These are phyloP conservation scores for Lonchura striata DNA, from an alignment of 2,113 vertebrate species.

Conservation along the genomic window DNA sequence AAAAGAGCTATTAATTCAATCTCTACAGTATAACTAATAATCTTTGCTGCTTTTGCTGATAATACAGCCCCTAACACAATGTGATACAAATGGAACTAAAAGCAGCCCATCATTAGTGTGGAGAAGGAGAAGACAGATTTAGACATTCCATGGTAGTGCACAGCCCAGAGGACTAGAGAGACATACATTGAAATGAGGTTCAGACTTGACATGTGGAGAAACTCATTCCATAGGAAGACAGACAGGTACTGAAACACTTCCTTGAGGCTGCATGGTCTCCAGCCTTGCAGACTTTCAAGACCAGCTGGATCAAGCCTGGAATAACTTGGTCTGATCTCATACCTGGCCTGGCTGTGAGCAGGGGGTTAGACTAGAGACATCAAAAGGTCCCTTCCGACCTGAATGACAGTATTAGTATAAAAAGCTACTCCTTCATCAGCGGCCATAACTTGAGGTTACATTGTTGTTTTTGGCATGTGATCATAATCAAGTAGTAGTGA, in stretches of 20 bases:
- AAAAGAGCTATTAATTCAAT: neutral
- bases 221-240: neutral
- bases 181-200: neutral
- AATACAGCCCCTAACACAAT: neutral
- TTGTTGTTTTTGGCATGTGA: fast-evolving
- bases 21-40: neutral
- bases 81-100: neutral
- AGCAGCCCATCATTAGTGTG: neutral
- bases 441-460: fast-evolving
- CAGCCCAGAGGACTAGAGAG: neutral
- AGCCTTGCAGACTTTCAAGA: neutral
- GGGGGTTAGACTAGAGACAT: neutral
- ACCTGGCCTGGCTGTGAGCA: neutral
- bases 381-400: neutral
- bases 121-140: neutral
- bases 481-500: neutral
- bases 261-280: neutral
- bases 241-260: neutral
- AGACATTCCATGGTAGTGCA: neutral
- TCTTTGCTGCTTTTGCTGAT: neutral
- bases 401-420: neutral
- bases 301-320: neutral
- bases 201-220: neutral
- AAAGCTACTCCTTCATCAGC: neutral
- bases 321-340: neutral